A percentile compares a stretch with the other conserved stretches of the same genome.
Evolutionary conservation across 2,113 vertebrate genomes (phyloP).

Genomic region (Percopsis transmontana): DNA sequence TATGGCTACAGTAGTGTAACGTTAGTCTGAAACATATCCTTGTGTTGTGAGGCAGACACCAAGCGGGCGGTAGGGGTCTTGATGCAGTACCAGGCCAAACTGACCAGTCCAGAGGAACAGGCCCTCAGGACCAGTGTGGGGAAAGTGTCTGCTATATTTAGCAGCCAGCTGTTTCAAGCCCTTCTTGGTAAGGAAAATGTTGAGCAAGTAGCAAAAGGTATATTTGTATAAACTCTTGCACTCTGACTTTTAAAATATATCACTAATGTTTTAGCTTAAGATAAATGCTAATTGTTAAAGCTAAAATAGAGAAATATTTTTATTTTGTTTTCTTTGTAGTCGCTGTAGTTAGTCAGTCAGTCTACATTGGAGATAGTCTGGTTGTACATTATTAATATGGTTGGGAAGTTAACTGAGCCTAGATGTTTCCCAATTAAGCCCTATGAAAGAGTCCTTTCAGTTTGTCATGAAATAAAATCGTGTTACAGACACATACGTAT

Average conservation of each 20-base stretch:
- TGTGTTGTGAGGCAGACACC: constrained; percentile 74
- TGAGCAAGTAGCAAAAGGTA: background rate
- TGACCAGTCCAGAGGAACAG: constrained; percentile 83
- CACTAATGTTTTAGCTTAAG: too few relatives aligned
- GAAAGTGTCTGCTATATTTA: constrained; percentile 84
- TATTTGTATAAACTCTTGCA: constrained; percentile 1
- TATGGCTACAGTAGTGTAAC: constrained; percentile 10
- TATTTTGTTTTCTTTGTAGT: constrained; percentile 12
- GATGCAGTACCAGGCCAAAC: constrained; percentile 82
- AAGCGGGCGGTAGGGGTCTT: constrained; percentile 84
- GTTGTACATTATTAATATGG: constrained; percentile 68
- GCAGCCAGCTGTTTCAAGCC: constrained; percentile 86
- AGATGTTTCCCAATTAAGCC: constrained; percentile 62
- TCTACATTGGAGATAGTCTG: constrained; percentile 35
- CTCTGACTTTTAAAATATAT: too few relatives aligned
- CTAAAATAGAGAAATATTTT: too few relatives aligned
- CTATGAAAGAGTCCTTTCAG: constrained; percentile 73
- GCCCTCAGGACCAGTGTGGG: constrained; percentile 82
- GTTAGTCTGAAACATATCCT: background rate
- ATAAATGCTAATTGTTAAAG: too few relatives aligned
- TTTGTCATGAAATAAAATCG: constrained; percentile 52
- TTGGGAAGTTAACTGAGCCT: constrained; percentile 52
- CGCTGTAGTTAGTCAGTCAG: constrained; percentile 2
- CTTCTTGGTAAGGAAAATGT: constrained; percentile 82
- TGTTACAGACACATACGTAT: constrained; percentile 42